A percentile compares a stretch with the other conserved stretches of the same genome.
Evolutionary conservation across 2,797 vertebrate genomes (phyloP).

Genomic region (Nyctibius grandis): DNA sequence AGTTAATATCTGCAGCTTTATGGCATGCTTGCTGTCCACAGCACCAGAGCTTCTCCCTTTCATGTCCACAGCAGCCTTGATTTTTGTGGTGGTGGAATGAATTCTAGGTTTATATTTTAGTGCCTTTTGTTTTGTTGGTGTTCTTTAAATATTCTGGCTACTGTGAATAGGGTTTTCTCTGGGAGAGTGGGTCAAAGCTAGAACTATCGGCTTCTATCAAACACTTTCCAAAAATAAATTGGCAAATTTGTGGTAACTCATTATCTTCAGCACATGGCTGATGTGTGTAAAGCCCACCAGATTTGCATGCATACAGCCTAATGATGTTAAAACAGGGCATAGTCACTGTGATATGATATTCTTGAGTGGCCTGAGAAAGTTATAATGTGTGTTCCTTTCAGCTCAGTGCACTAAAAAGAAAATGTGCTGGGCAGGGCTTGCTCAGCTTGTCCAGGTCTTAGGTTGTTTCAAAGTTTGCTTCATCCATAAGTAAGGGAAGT

Average conservation of each 20-base stretch:
- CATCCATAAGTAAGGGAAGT: not conserved
- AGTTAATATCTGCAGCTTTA: not conserved
- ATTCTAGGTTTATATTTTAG: not conserved
- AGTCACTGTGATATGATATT: not conserved
- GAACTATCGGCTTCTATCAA: not conserved
- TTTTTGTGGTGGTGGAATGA: not conserved
- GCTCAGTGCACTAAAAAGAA: not conserved
- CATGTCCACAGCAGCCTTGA: not conserved
- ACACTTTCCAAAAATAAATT: constrained; percentile 16
- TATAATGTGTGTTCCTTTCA: not conserved
- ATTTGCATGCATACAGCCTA: not conserved
- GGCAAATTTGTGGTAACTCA: not conserved
- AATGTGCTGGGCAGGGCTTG: not conserved
- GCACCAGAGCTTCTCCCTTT: not conserved
- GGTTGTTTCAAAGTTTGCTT: not conserved
- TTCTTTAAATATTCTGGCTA: not conserved
- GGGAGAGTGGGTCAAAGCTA: not conserved
- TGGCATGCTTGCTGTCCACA: not conserved
- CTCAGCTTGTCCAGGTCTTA: not conserved
- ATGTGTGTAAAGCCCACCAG: not conserved
- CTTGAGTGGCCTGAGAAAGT: not conserved
- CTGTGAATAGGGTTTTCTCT: not conserved
- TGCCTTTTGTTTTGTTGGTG: not conserved
- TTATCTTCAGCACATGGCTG: not conserved
- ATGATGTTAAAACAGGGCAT: not conserved